phyloP scores from a whole-genome alignment of 2,113 vertebrate species.

The Microtus oregoni region DNA sequence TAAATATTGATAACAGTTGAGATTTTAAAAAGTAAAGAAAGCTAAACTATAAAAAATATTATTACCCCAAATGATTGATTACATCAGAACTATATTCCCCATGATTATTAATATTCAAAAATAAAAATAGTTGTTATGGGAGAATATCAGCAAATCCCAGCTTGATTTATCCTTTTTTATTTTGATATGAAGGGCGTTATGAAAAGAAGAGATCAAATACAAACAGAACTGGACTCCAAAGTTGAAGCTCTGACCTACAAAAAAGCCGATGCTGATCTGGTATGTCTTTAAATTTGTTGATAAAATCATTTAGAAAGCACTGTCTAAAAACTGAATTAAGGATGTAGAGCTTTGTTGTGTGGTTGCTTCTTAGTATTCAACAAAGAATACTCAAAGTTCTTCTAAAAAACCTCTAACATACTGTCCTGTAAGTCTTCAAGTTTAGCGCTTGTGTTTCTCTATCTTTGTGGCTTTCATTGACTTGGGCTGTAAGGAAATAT shows the following conservation, averaged over 20 bases:
- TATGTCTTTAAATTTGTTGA: constrained; percentile 85
- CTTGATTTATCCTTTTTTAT: not conserved
- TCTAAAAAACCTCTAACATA: not conserved
- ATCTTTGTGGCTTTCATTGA: not conserved
- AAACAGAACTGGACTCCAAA: constrained; percentile 93
- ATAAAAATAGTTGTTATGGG: constrained; percentile 36
- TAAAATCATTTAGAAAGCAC: not conserved
- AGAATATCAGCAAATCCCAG: not conserved
- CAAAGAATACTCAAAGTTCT: not conserved
- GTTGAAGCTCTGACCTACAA: constrained; percentile 89
- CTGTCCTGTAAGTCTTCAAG: not conserved
- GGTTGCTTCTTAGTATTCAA: not conserved
- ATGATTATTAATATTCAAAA: not conserved
- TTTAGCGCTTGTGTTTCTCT: not conserved
- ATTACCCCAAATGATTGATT: not conserved
- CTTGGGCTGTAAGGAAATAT: not conserved
- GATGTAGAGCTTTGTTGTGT: not conserved
- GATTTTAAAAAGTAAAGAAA: not conserved
- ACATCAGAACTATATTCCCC: not conserved
- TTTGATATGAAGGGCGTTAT: constrained; percentile 90
- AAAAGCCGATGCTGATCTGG: constrained; percentile 90
- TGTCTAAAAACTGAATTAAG: not conserved
- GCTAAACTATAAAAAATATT: not conserved
- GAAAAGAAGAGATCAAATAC: constrained; percentile 96
- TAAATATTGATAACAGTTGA: not conserved